Evolutionary conservation across 2,797 vertebrate genomes (phyloP).

Genomic region (Manis javanica): DNA sequence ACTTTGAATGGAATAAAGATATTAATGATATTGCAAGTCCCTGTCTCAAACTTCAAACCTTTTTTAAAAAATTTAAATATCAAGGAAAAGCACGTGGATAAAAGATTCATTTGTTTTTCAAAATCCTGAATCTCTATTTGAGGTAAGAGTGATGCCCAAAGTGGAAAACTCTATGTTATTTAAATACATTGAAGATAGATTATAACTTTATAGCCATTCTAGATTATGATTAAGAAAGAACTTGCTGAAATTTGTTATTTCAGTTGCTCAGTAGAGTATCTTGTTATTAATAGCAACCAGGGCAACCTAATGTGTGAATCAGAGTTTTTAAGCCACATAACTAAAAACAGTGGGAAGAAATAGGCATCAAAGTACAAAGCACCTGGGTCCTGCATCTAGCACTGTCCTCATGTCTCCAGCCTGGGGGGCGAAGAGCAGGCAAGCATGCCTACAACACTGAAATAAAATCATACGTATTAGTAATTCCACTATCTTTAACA

Average conservation of each 20-base stretch:
- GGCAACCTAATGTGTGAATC: background rate
- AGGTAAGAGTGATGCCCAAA: background rate
- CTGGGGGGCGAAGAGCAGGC: background rate
- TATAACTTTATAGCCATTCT: background rate
- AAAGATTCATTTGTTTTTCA: constrained; percentile 41
- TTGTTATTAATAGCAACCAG: background rate
- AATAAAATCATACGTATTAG: background rate
- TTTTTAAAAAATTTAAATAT: constrained; percentile 31
- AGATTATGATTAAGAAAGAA: constrained; percentile 39
- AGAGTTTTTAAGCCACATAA: background rate
- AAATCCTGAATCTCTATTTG: constrained; percentile 9
- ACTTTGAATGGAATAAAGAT: constrained; percentile 31
- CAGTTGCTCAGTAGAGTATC: background rate
- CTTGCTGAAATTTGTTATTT: constrained; percentile 9
- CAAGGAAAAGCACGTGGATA: constrained; percentile 9
- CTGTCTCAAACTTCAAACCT: constrained; percentile 34
- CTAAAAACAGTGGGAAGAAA: background rate
- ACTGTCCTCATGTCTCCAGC: background rate
- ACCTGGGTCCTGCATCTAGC: background rate
- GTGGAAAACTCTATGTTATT: constrained; percentile 3
- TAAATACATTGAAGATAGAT: background rate
- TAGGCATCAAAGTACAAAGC: background rate
- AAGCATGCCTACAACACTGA: background rate
- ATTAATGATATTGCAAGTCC: constrained; percentile 2
- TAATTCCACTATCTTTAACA: background rate